A percentile compares a stretch with the other conserved stretches of the same genome.
These are phyloP conservation scores for Gari tellinella DNA, from an alignment of 2,888 invertebrate species.

Conservation along the genomic window DNA sequence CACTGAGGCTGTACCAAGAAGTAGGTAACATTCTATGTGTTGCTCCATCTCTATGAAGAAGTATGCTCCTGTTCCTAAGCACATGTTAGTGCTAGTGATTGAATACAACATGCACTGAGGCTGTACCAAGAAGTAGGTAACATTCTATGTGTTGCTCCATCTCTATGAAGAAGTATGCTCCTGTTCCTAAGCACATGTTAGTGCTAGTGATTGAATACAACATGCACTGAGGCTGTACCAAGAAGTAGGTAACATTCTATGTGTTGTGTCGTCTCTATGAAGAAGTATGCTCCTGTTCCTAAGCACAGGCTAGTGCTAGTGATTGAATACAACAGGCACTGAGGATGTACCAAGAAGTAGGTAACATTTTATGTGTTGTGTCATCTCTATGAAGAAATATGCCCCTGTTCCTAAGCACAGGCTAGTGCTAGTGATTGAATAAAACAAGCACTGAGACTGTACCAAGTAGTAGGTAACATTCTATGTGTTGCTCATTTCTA, in stretches of 20 bases:
- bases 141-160: background rate
- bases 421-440: too few species aligned
- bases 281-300: constrained; percentile 1
- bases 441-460: too few species aligned
- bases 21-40: too few species aligned
- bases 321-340: too few species aligned
- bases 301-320: constrained; percentile 16
- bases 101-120: background rate
- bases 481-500: too few species aligned
- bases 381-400: too few species aligned
- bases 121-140: constrained; percentile 4
- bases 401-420: too few species aligned
- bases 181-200: constrained; percentile 11
- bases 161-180: background rate
- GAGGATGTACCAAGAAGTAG: too few species aligned
- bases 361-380: too few species aligned
- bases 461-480: too few species aligned
- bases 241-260: constrained; percentile 2
- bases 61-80: constrained; percentile 6
- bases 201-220: constrained; percentile 6
- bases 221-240: constrained; percentile 7
- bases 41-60: too few species aligned
- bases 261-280: background rate
- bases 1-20: too few species aligned
- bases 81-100: constrained; percentile 7